Conservation (phyloP, 2,888 invertebrate genomes). For the Yponomeuta evonymella region DNA sequence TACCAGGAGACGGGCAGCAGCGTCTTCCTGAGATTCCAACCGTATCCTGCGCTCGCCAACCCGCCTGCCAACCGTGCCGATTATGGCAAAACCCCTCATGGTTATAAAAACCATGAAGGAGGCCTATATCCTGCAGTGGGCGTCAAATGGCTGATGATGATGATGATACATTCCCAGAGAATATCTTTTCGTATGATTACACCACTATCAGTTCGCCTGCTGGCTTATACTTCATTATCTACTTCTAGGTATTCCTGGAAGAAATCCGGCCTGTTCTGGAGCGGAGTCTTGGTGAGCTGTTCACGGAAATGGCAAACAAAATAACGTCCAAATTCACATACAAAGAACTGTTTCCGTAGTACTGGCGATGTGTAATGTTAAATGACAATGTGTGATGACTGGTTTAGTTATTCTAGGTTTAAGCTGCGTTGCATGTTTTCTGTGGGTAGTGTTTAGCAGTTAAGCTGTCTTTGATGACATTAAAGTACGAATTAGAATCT, state of each 20-base stretch:
- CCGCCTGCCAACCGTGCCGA: no score
- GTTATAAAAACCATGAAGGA: no score
- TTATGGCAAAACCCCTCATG: no score
- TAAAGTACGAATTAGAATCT: no score
- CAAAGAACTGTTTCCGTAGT: constrained; percentile 80
- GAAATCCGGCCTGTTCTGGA: constrained; percentile 82
- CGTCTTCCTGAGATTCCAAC: no score
- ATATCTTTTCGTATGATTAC: no score
- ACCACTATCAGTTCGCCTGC: no score
- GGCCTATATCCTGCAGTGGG: no score
- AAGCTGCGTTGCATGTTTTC: neutral
- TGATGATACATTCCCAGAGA: no score
- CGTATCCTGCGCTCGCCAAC: no score
- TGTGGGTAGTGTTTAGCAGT: neutral
- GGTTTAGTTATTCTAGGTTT: neutral
- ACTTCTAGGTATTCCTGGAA: constrained; percentile 75
- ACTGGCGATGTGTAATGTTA: neutral
- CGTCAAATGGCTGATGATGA: no score
- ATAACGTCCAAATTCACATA: constrained; percentile 82
- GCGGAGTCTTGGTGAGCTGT: constrained; percentile 77
- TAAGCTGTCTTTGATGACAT: neutral
- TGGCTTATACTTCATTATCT: neutral
- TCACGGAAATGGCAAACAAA: constrained; percentile 82
- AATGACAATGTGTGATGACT: neutral
- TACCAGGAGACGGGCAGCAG: no score